These are phyloP conservation scores for Trichomycterus rosablanca DNA, from an alignment of 2,113 vertebrate genomes.

Conservation along the genomic window DNA sequence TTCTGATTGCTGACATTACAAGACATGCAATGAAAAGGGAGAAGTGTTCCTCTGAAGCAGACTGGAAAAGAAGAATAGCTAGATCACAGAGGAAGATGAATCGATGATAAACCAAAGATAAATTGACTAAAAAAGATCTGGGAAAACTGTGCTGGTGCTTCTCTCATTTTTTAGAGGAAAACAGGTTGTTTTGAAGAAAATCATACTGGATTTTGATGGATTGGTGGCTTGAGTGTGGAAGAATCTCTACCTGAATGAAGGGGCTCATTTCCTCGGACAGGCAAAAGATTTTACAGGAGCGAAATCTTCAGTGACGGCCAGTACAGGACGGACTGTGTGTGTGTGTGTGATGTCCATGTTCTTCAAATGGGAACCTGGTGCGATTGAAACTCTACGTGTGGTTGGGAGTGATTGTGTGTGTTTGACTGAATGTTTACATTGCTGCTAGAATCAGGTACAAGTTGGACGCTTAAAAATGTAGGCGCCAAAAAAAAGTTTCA, in stretches of 20 bases:
- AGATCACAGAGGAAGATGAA: neutral
- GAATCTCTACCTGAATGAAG: constrained; percentile 1
- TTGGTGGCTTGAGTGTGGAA: neutral
- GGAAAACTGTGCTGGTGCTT: neutral
- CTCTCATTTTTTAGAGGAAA: neutral
- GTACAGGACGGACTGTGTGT: neutral
- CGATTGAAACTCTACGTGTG: neutral
- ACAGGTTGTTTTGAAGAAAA: neutral
- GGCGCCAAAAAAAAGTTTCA: too few relatives aligned
- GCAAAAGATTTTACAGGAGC: too few relatives aligned
- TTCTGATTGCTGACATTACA: constrained; percentile 64
- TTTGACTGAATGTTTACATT: too few relatives aligned
- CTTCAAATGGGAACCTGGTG: too few relatives aligned
- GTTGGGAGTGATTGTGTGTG: too few relatives aligned
- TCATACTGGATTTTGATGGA: neutral
- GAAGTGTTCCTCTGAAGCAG: neutral
- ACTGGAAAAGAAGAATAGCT: neutral
- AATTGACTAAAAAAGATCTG: neutral
- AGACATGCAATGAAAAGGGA: constrained; percentile 16
- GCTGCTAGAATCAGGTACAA: neutral
- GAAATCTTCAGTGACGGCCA: neutral
- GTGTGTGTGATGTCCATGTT: neutral
- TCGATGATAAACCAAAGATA: constrained; percentile 32
- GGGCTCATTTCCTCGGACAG: neutral
- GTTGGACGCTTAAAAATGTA: neutral